Evolutionary conservation across 2,888 invertebrate species (phyloP), one percentile per base, ranked within the genome.

Genomic region (Idaea straminata): DNA sequence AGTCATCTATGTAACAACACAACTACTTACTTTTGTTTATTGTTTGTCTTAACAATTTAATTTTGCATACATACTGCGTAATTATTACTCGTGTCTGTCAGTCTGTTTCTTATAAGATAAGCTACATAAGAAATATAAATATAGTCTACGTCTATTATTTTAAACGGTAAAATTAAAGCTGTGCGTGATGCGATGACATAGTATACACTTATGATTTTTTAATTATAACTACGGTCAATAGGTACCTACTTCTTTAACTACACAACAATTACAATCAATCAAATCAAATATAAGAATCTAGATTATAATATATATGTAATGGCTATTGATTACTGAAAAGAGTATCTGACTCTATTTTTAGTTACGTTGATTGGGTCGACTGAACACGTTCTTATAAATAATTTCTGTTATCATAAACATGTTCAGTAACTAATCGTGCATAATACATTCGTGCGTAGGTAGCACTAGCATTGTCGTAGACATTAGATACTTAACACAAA

Each of bases 401-500:
- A 25, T 25, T 25, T 25, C 25, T 25, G 25, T 25, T 25, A 25
- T 25, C 25, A 25, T 25, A 25, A 2, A 25, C 25, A 25, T 25
- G 1, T 25, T 25, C 25, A 25, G 25, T 47, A 47, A 47, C 47
- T 10, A 47, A 47, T 47, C 7, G 47, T n/a, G n/a, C n/a, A n/a
- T n/a, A n/a, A n/a, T n/a, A n/a, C n/a, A n/a, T n/a, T n/a, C n/a
- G n/a, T 13, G 7, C 13, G 10, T 47, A 10, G 13, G 47, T 47
- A 47, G 47, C 6, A 47, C 47, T 10, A 47, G 10, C 47, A 47
- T 47, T 47, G 47, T 10, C 47, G 47, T 13, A 47, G 47, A 47
- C 47, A 70, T 64, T 35, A 68, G 62, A 68, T 66, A 58, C 63
- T 16, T 62, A 64, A n/a, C 63, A 64, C 65, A 66, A 70, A 66